These are phyloP conservation scores for Archaeoteleia sp. DNA, from an alignment of 2,888 invertebrate species.

Conservation along the genomic window DNA sequence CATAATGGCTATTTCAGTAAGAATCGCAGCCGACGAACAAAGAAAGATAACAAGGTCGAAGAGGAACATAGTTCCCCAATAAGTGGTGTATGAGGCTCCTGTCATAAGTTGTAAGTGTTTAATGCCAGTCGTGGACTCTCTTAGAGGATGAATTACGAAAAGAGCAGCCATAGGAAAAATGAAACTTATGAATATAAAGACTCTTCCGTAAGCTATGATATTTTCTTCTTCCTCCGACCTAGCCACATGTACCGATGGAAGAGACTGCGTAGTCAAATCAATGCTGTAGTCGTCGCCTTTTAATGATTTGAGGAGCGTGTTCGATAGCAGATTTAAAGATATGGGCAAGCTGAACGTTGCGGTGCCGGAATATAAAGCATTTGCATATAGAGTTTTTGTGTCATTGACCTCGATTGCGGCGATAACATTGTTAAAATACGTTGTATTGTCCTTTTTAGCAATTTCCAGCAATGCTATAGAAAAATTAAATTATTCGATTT, in stretches of 20 bases:
- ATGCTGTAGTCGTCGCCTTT: conserved; percentile 63
- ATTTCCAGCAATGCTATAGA: conserved; percentile 74
- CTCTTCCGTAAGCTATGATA: conserved; percentile 52
- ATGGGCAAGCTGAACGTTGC: conserved; percentile 77
- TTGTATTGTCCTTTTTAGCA: conserved; percentile 68
- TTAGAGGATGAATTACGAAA: conserved; percentile 79
- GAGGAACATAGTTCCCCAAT: conserved; percentile 80
- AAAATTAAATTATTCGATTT: conserved; percentile 20
- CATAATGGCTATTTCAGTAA: conserved; percentile 59
- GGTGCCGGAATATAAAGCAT: conserved; percentile 76
- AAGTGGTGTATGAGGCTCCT: conserved; percentile 78
- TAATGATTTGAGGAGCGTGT: conserved; percentile 70
- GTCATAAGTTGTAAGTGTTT: conserved; percentile 83
- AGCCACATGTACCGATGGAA: conserved; percentile 57
- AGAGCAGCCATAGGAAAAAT: conserved; percentile 69
- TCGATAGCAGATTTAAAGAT: conserved; percentile 76
- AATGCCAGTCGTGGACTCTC: conserved; percentile 79
- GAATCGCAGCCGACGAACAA: conserved; percentile 59
- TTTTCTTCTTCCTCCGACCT: conserved; percentile 29
- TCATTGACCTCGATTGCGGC: conserved; percentile 76
- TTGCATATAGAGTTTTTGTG: conserved; percentile 59
- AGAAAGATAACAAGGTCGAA: conserved; percentile 77
- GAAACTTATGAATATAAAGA: conserved; percentile 57
- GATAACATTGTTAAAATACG: conserved; percentile 76
- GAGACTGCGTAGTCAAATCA: conserved; percentile 58